phyloP scores from a whole-genome alignment of 30 jellyfish, hydroid and myxozoan genomes.

The Turritopsis dohrnii region DNA sequence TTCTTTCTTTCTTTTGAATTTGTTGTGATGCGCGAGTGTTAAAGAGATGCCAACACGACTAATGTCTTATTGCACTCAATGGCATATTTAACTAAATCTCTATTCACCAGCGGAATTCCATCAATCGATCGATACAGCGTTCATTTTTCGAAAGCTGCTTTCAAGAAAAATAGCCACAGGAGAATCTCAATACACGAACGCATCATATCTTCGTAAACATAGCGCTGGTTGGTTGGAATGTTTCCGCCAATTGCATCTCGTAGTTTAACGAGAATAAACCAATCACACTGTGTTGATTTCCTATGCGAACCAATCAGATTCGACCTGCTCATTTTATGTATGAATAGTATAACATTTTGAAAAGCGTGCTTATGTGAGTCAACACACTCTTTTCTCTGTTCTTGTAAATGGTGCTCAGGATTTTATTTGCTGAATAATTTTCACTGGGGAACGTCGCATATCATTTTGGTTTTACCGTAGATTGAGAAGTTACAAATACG shows the following conservation, averaged over 20 bases:
- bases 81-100: neutral
- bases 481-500: slow-evolving; percentile 78
- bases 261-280: neutral
- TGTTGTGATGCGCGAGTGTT: neutral
- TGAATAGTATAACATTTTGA: neutral
- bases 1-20: no score
- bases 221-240: neutral
- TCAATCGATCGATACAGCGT: neutral
- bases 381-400: neutral
- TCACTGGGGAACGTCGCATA: neutral
- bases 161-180: neutral
- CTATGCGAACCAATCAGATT: neutral
- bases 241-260: neutral
- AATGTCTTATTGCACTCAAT: neutral
- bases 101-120: neutral
- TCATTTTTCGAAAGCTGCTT: neutral
- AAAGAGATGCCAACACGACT: neutral
- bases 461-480: slow-evolving; percentile 29
- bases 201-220: neutral
- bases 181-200: neutral
- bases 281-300: neutral
- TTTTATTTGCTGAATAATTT: slow-evolving; percentile 13
- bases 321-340: slow-evolving; percentile 10
- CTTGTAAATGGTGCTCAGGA: neutral
- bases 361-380: slow-evolving; percentile 15